Evolutionary conservation across 2,888 invertebrate genomes (phyloP).

Genomic region (Heliconius ismenius): DNA sequence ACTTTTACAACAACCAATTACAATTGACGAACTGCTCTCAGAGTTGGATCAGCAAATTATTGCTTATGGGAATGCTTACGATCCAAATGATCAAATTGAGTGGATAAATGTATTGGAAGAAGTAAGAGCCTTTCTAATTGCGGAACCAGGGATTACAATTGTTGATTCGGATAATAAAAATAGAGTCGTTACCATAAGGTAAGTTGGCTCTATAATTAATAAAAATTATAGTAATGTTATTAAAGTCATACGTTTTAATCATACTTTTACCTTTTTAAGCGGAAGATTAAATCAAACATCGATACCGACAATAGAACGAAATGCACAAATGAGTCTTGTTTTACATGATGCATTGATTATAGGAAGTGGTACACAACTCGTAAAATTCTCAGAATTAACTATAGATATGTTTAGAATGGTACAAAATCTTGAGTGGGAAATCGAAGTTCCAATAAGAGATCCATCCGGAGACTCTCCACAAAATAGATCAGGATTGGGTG

Average conservation of each 20-base stretch:
- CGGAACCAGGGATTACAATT: constrained; percentile 94
- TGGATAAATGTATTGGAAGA: constrained; percentile 97
- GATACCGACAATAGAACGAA: constrained; percentile 92
- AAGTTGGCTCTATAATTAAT: constrained; percentile 43
- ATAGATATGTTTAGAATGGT: constrained; percentile 99
- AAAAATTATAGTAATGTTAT: too few relatives aligned
- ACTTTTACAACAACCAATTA: constrained; percentile 94
- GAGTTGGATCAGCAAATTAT: constrained; percentile 96
- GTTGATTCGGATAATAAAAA: constrained; percentile 93
- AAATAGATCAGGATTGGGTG: constrained; percentile 68
- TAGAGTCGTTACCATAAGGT: constrained; percentile 94
- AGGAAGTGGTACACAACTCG: constrained; percentile 96
- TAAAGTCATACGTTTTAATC: not conserved
- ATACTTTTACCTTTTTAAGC: constrained; percentile 27
- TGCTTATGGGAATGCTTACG: constrained; percentile 96
- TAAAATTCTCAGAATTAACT: constrained; percentile 97
- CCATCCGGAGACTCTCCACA: constrained; percentile 77
- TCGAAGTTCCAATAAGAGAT: constrained; percentile 90
- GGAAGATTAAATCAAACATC: constrained; percentile 40
- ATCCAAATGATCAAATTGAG: constrained; percentile 98
- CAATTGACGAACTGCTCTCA: constrained; percentile 94
- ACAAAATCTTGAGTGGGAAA: constrained; percentile 96
- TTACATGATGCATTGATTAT: constrained; percentile 97
- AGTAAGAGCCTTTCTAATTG: constrained; percentile 96
- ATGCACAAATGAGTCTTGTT: constrained; percentile 91